Evolutionary conservation across 2,888 invertebrate genomes (phyloP), one percentile per base, ranked within the genome.

Genomic region (Patella pellucida): DNA sequence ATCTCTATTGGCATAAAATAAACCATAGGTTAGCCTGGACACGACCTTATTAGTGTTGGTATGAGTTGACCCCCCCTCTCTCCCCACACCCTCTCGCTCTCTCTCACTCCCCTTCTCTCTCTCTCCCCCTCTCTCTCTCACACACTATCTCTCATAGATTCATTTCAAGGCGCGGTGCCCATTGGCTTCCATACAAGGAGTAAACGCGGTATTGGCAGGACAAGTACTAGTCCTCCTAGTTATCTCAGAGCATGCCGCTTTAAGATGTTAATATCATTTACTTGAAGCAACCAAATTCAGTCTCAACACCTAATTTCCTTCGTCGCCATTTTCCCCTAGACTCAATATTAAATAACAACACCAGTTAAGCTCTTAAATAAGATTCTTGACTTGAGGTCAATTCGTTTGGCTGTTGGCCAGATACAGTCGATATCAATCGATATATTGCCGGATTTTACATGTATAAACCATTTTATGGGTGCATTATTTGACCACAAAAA

Each of bases 151-250:
- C 56, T n/a, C 50, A 54, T 74, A 41, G 15, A 50, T 41, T 16
- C 50, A 52, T 68, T 69, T 69, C 41, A 41, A n/a, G 41, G 16
- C 51, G 19, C 12, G 19, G 51, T 14, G 51, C 2, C 52, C 3
- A 41, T 41, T 41, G 69, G 69, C 69, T 74, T 74, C 69, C 74
- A 27, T 56, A 9, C 72, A 19, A 41, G 56, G 19, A 16, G 11
- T 27, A 23, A 27, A 71, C 52, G 19, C 12, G 70, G 1, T 16
- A 41, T 41, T 9, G 41, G 41, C 15, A 9, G 54, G 23, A 19
- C 12, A 52, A 72, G 68, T 27, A 11, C 72, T 9, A 1, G 12
- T 68, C 52, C 19, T 68, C 52, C 19, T 68, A 54, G 68, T 23
- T 73, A 41, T 31, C 56, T 72, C 31, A 15, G 11, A 19, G 50